Evolutionary conservation across 2,797 vertebrate species (phyloP), one percentile per base, ranked within the genome.

Genomic region (Crenichthys baileyi): DNA sequence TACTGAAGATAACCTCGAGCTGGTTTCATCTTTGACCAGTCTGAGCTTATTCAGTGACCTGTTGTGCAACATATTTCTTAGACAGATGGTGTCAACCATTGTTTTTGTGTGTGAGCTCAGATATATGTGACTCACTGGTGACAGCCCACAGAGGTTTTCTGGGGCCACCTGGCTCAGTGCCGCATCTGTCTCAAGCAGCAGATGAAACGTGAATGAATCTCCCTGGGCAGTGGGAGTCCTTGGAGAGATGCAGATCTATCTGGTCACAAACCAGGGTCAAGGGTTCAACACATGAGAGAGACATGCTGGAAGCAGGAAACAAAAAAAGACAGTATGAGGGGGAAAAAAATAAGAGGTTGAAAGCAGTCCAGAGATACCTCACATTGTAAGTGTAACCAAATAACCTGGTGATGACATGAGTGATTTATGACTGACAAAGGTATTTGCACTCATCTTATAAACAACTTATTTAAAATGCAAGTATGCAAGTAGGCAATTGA

Each of bases 131-230:
- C 80, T 90, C 85, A 85, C 79, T 63, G 77, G 73, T 85, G 83
- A 84, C 80, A 82, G 85, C 80, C 75, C 70, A 83, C 11, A 0
- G 73, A 84, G 82, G 87, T 87, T 79, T 77, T 78, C 73, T 46
- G 74, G 75, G 77, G 83, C 77, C 87, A 88, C 84, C 87, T 88
- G 86, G 84, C 58, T 11, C 4, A 11, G 9, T 75, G 78, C 75
- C 50, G 0, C 50, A 72, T 85, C 79, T 71, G 75, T 87, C 79
- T 80, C 81, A 77, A 61, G 70, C 77, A 81, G 88, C 85, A 81
- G 87, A 89, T 83, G 86, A 88, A 77, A 81, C 76, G n/a, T 75
- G 77, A 80, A 73, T 74, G 78, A n/a, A n/a, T n/a, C 76, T 78
- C 71, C 41, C 22, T 18, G 72, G 70, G 53, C 44, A 26, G 56